Conservation (phyloP, 2,113 vertebrate genomes). For the Naja naja region DNA sequence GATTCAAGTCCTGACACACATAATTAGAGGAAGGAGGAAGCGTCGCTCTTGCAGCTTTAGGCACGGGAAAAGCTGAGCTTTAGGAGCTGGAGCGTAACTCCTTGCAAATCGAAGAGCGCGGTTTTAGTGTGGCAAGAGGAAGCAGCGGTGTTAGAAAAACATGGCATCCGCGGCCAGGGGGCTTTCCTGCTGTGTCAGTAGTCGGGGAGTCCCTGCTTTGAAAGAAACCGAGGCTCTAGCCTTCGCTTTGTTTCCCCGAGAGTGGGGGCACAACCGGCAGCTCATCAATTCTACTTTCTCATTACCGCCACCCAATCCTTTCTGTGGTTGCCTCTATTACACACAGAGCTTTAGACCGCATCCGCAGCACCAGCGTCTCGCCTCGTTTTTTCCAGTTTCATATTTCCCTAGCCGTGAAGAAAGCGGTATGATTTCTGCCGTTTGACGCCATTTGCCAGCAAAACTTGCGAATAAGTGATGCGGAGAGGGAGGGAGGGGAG, state of each 20-base stretch:
- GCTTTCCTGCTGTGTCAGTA: background rate
- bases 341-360: conserved; percentile 15
- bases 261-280: background rate
- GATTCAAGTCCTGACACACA: background rate
- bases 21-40: background rate
- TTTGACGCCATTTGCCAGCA: conserved; percentile 35
- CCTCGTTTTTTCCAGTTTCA: background rate
- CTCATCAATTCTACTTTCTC: background rate
- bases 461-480: conserved; percentile 64
- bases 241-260: background rate
- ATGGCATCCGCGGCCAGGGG: background rate
- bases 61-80: background rate
- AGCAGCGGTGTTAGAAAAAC: background rate
- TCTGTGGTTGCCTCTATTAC: background rate
- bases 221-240: background rate
- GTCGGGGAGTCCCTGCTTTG: background rate
- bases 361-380: conserved; percentile 21
- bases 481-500: background rate
- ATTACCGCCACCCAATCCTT: background rate
- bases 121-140: background rate
- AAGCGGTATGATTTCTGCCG: conserved; percentile 22
- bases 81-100: background rate
- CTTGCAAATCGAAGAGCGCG: too few species aligned
- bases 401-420: conserved; percentile 26
- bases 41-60: background rate